phyloP scores from a whole-genome alignment of 2,113 vertebrate species.

The Formicarius rufipectus region DNA sequence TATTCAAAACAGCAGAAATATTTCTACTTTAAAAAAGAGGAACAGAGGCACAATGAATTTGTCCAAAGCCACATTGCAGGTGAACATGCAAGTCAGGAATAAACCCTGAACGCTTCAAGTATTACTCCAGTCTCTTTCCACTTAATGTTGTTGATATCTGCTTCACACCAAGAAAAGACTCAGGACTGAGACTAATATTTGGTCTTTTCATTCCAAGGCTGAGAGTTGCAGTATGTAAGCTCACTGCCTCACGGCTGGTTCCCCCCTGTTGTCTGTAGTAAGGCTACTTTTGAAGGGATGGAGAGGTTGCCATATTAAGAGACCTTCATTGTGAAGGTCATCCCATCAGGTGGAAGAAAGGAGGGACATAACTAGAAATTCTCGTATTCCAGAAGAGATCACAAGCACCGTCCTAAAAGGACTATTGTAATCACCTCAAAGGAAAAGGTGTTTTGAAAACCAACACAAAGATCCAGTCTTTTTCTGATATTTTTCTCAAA shows the following conservation, averaged over 20 bases:
- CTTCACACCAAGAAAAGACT: background rate
- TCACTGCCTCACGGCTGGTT: background rate
- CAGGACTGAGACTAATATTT: background rate
- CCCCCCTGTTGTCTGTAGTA: background rate
- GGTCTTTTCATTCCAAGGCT: background rate
- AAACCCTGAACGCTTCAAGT: background rate
- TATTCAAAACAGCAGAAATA: background rate
- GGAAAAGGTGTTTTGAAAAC: background rate
- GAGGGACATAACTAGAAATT: background rate
- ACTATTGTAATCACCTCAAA: background rate
- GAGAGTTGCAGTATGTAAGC: accelerated
- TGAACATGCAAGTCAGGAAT: background rate
- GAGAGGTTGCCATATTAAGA: background rate
- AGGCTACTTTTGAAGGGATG: background rate
- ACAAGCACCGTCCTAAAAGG: background rate
- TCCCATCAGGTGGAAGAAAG: background rate
- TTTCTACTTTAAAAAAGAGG: background rate
- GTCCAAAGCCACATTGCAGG: background rate
- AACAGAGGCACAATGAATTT: background rate
- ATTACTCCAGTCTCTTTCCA: background rate
- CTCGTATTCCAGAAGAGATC: background rate
- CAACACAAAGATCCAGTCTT: background rate
- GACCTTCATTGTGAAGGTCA: background rate
- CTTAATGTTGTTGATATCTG: background rate
- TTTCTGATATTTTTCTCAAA: background rate